phyloP scores from a whole-genome alignment of 2,113 vertebrate genomes.

The Lagopus leucura region DNA sequence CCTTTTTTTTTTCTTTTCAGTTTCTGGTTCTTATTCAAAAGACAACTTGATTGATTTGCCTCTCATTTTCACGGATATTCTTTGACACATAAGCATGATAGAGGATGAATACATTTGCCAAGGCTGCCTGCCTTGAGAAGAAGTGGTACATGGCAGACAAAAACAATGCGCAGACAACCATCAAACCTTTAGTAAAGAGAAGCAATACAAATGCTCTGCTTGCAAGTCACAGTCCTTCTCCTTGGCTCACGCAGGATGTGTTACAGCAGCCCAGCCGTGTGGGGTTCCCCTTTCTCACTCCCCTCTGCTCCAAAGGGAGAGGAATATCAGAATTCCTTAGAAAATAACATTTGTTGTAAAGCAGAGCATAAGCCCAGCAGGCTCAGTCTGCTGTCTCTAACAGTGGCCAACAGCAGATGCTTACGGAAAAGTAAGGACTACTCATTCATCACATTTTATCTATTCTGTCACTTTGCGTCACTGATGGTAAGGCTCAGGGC shows the following conservation, averaged over 20 bases:
- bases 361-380: background rate
- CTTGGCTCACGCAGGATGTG: accelerated
- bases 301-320: background rate
- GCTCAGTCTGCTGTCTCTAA: background rate
- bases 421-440: background rate
- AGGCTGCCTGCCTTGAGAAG: background rate
- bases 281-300: background rate
- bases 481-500: background rate
- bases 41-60: background rate
- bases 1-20: background rate
- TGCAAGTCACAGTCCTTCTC: background rate
- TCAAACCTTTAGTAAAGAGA: background rate
- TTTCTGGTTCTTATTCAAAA: background rate
- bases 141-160: background rate
- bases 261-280: background rate
- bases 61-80: background rate
- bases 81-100: accelerated
- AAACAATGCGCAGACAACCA: accelerated
- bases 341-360: background rate
- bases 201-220: background rate
- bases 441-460: conserved; percentile 44
- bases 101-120: background rate
- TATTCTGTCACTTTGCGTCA: background rate
- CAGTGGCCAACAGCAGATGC: background rate
- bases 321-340: conserved; percentile 4